Evolutionary conservation across 2,113 vertebrate species (phyloP), one percentile per base, ranked within the genome.

Genomic region (Charina bottae): DNA sequence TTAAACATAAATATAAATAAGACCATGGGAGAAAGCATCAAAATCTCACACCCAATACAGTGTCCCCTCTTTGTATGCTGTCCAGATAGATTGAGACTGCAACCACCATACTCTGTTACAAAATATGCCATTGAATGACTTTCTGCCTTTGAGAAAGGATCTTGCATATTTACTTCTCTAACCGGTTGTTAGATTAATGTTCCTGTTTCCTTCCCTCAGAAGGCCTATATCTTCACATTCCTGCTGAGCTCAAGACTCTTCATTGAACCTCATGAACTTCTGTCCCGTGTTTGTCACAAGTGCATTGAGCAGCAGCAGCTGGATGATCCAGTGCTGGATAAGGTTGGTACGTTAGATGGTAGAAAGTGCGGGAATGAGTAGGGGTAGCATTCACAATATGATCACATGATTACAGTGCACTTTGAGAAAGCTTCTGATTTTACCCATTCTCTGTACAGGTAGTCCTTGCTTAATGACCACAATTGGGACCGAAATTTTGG

Each of bases 171-270:
- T 58, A 33, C 46, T 46, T 21, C 68, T 26, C 87, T 54, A 19
- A 83, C 46, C 0, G 0, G 33, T 54, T 93, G 96, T 59, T 93
- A 89, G 93, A 59, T 42, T 56, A 78, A 0, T 85, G 13, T 96
- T 3, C 26, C 68, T 95, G 28, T 92, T 59, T 93, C 56, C 55
- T 60, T 92, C 94, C 95, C 55, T 33, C 96, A 99, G 98, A 99
- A 99, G 98, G 98, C 98, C 95, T 99, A 98, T 68, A 98, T 99
- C 96, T 99, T 99, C 95, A 98, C 98, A 95, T 99, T 99, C 97
- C 97, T 99, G 96, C 98, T 99, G 97, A 99, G 98, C 88, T 98
- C 98, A 42, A 98, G 98, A 89, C 98, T 99, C 95, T 99, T 99
- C 98, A 99, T 99, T 2, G 96, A 98, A 93, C 98, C 99, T 85